Conservation (phyloP, 2,113 vertebrate genomes). For the Hydrolagus affinis region DNA sequence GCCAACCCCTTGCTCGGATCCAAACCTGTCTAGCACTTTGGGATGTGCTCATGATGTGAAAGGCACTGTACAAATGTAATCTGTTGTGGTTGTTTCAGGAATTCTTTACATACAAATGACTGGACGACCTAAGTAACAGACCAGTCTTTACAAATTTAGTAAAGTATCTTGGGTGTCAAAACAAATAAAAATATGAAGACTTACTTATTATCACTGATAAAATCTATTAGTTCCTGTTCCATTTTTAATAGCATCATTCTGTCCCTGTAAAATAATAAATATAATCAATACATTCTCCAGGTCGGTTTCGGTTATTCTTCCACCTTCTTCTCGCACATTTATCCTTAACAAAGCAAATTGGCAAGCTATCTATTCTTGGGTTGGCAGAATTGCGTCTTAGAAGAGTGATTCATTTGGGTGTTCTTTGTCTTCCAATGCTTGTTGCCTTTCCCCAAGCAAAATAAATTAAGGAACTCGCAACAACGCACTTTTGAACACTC, state of each 20-base stretch:
- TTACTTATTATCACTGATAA: constrained; percentile 85
- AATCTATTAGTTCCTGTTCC: constrained; percentile 92
- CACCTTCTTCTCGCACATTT: not conserved
- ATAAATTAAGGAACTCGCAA: no score
- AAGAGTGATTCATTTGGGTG: no score
- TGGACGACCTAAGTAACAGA: not conserved
- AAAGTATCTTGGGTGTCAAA: not conserved
- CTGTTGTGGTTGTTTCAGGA: no score
- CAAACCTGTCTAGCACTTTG: no score
- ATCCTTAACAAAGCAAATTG: not conserved
- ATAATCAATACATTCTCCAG: constrained; percentile 21
- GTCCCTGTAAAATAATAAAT: constrained; percentile 63
- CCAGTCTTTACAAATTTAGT: not conserved
- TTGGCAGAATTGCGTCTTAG: no score
- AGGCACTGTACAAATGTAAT: no score
- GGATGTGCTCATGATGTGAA: no score
- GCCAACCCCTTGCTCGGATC: no score
- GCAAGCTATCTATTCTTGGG: not conserved
- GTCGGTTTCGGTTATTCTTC: not conserved
- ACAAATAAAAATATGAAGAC: constrained; percentile 35
- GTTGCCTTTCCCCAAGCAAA: no score
- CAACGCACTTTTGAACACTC: no score
- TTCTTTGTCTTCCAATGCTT: no score
- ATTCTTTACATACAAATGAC: no score
- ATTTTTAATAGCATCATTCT: constrained; percentile 91